A percentile compares a stretch with the other conserved stretches of the same genome.
These are phyloP conservation scores for Volucella inanis DNA, from an alignment of 2,888 invertebrate species.

Conservation along the genomic window DNA sequence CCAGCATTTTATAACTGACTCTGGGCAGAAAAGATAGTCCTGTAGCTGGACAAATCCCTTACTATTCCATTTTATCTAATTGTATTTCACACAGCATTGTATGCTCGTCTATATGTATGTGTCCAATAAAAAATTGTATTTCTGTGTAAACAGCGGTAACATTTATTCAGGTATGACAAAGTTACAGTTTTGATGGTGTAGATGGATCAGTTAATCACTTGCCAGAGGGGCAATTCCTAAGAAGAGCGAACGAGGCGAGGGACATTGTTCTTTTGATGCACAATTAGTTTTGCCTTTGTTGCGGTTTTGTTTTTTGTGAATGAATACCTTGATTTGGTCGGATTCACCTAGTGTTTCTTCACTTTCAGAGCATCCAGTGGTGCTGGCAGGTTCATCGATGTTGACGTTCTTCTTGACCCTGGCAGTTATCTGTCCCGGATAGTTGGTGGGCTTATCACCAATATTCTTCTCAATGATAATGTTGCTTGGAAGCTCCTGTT, in stretches of 20 bases:
- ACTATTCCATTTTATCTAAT: slow-evolving; percentile 65
- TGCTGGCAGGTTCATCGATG: not conserved
- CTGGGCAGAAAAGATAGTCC: not conserved
- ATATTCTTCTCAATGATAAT: slow-evolving; percentile 57
- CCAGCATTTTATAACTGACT: slow-evolving; percentile 29
- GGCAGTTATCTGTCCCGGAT: slow-evolving; percentile 39
- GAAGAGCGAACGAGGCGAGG: slow-evolving; percentile 59
- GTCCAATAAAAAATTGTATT: slow-evolving; percentile 60
- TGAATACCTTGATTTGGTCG: slow-evolving; percentile 53
- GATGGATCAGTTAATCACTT: not conserved
- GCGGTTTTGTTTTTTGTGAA: slow-evolving; percentile 47
- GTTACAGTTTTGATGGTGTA: slow-evolving; percentile 21
- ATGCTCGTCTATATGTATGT: slow-evolving; percentile 40
- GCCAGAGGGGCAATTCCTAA: slow-evolving; percentile 18
- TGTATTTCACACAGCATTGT: slow-evolving; percentile 37
- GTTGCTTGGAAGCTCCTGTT: slow-evolving; percentile 22
- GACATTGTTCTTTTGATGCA: not conserved
- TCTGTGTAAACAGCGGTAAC: slow-evolving; percentile 49
- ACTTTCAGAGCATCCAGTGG: slow-evolving; percentile 16
- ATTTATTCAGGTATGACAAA: slow-evolving; percentile 21
- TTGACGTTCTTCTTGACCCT: slow-evolving; percentile 38
- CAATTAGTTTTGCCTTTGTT: not conserved
- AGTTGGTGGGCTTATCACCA: slow-evolving; percentile 38
- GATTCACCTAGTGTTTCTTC: slow-evolving; percentile 1
- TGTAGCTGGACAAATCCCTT: slow-evolving; percentile 41